Base-by-base conservation (phyloP, 2,113 vertebrate genomes). In the Thamnaconus septentrionalis region DNA sequence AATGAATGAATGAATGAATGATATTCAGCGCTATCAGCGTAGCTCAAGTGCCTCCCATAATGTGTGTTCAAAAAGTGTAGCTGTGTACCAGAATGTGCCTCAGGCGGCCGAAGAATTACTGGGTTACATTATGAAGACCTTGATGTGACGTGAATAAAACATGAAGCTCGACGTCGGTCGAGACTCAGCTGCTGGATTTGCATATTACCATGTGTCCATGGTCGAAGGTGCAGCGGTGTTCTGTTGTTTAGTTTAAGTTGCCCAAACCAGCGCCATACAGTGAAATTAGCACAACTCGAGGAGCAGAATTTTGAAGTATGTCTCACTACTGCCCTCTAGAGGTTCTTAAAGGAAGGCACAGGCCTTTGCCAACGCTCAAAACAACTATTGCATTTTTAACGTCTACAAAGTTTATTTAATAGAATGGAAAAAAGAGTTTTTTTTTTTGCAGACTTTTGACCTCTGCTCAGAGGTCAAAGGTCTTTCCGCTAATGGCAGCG, bases 311-410 rank as follows among this genome's bases (percentile, higher is more conserved):
- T 12, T 39, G 3, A 61, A 51, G 10, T 49, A 41, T 82, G 70
- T 46, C 64, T 7, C 56, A n/a, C 75, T 69, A 64, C 71, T 75
- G 59, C 76, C 59, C 62, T 68, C 81, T 82, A 40, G 73, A 76
- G 85, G 75, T n/a, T 49, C 3, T 31, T 3, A n/a, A 11, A 31
- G 5, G 4, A 47, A 56, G 40, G 78, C 0, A 41, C 58, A 62
- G 3, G 9, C 45, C 3, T 7, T 45, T 8, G 3, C 4, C 9
- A 45, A 10, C 18, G 18, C 18, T 31, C 18, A 31, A 31, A 31
- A 5, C 18, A 0, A 8, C 11, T 45, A 45, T 5, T 45, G 44
- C 44, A 6, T 45, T 5, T 7, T 45, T 45, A 45, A 45, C 7
- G 7, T 45, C 5, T 5, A 45, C 7, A 7, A 45, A 45, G 5